Evolutionary conservation across 2,888 invertebrate species (phyloP).

Genomic region (Tineola bisselliella): DNA sequence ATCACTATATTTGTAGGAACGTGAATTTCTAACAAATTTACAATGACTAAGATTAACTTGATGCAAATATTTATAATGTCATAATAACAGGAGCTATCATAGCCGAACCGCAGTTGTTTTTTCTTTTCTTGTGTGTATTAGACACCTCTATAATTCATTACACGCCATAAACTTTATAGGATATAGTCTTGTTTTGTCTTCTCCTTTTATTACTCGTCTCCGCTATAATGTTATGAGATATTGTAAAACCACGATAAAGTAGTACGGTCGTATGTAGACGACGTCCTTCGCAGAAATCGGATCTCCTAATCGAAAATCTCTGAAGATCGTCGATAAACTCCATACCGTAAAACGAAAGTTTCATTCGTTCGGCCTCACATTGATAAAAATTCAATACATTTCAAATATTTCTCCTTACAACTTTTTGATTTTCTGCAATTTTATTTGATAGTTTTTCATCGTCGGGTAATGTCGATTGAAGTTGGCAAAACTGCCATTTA

Average conservation of each 20-base stretch:
- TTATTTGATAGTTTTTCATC: no score
- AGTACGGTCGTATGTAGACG: slow-evolving; percentile 19
- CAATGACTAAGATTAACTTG: no score
- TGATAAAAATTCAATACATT: neutral
- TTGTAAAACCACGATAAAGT: slow-evolving; percentile 2
- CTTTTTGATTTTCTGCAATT: neutral
- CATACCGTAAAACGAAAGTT: neutral
- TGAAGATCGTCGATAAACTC: slow-evolving; percentile 18
- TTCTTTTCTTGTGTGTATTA: no score
- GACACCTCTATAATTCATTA: no score
- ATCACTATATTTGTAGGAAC: no score
- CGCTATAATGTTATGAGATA: neutral
- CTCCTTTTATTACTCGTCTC: neutral
- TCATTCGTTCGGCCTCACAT: neutral
- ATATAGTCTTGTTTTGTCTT: neutral
- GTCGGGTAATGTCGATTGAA: no score
- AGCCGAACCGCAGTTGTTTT: no score
- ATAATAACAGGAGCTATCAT: no score
- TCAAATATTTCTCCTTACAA: neutral
- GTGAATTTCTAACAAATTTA: no score
- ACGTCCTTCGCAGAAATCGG: slow-evolving; percentile 31
- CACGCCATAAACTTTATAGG: neutral
- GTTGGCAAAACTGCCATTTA: no score
- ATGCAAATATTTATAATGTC: no score
- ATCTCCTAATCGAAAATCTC: slow-evolving; percentile 36